Evolutionary conservation across 1,140 invertebrate species (phyloP).

Genomic region (Drosophila ficusphila): DNA sequence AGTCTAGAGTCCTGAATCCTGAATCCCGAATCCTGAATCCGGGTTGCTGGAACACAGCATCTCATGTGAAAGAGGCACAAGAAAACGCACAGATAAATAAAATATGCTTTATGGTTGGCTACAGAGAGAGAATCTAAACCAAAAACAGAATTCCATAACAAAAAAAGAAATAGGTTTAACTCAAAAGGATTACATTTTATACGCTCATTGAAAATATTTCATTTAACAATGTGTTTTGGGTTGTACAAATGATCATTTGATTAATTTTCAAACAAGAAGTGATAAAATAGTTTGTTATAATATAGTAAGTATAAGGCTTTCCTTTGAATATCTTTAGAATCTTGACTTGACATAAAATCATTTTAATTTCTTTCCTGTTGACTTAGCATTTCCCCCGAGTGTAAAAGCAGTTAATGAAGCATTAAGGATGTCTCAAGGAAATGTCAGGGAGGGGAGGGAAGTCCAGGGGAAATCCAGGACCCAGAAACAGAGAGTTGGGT

Average conservation of each 20-base stretch:
- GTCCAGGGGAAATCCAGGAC: neutral
- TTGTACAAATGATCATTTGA: no score
- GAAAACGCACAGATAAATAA: conserved; percentile 9
- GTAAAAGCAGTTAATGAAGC: conserved; percentile 64
- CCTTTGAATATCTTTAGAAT: no score
- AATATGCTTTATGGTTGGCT: neutral
- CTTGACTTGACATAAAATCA: no score
- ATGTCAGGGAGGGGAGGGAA: conserved; percentile 13
- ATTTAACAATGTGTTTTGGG: no score
- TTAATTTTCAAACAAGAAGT: no score
- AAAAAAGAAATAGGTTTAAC: no score
- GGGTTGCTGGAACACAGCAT: neutral
- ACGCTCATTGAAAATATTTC: no score
- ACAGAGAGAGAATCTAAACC: neutral
- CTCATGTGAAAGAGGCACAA: conserved; percentile 6
- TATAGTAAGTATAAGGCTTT: no score
- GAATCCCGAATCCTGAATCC: neutral
- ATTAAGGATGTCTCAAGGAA: conserved; percentile 54
- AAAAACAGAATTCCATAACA: neutral
- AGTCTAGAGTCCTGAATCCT: neutral
- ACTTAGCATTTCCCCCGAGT: neutral
- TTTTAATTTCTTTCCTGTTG: no score
- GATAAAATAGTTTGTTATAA: no score
- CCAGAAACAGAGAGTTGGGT: neutral
- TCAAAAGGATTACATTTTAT: no score